Evolutionary conservation across 2,797 vertebrate species (phyloP).

Genomic region (Mergus octosetaceus): DNA sequence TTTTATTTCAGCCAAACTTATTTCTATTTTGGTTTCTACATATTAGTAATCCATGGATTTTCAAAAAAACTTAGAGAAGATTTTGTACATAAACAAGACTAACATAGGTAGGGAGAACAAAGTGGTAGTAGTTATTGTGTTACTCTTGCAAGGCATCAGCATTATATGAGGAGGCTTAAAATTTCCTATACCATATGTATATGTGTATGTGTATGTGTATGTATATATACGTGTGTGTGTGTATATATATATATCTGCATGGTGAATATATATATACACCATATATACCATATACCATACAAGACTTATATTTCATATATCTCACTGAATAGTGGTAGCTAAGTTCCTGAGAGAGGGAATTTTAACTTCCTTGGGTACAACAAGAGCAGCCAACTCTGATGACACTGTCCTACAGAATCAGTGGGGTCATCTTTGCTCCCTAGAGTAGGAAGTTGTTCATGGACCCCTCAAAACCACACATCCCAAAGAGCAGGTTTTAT

Average conservation of each 20-base stretch:
- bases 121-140: not conserved
- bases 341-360: not conserved
- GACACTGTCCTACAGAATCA: not conserved
- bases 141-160: not conserved
- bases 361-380: not conserved
- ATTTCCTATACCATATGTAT: rapidly evolving
- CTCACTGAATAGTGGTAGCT: not conserved
- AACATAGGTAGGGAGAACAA: not conserved
- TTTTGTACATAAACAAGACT: not conserved
- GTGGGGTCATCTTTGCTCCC: not conserved
- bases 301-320: not conserved
- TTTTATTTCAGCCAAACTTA: not conserved
- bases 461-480: not conserved
- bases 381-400: not conserved
- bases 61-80: not conserved
- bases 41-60: not conserved
- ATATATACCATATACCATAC: not conserved
- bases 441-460: not conserved
- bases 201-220: no score
- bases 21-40: not conserved
- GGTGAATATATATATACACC: no score
- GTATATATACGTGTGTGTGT: no score
- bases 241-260: no score
- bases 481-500: not conserved
- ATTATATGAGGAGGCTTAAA: not conserved